Evolutionary conservation across 2,888 invertebrate genomes (phyloP).

Genomic region (Limnephilus marmoratus): DNA sequence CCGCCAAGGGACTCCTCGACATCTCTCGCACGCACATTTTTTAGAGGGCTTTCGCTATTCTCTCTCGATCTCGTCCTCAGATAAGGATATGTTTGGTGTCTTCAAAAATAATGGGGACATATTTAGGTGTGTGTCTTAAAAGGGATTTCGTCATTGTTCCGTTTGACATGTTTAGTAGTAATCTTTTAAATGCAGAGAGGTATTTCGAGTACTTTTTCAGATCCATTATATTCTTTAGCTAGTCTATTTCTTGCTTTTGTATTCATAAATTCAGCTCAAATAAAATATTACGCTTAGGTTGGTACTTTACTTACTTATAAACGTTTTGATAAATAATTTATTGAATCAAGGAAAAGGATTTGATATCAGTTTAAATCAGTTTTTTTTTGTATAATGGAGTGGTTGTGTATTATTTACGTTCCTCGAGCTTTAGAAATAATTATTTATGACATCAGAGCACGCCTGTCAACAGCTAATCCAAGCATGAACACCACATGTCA

Average conservation of each 20-base stretch:
- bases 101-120: slow-evolving; percentile 64
- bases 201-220: slow-evolving; percentile 47
- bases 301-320: no score
- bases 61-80: slow-evolving; percentile 49
- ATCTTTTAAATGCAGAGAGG: slow-evolving; percentile 58
- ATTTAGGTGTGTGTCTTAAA: slow-evolving; percentile 63
- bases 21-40: slow-evolving; percentile 45
- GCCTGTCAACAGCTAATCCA: slow-evolving; percentile 2
- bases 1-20: slow-evolving; percentile 30
- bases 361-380: not conserved
- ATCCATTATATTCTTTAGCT: slow-evolving; percentile 7
- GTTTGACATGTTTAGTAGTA: slow-evolving; percentile 61
- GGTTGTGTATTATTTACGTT: not conserved
- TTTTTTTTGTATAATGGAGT: not conserved
- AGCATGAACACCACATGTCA: not conserved
- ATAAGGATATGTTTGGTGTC: slow-evolving; percentile 59
- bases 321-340: not conserved
- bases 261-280: slow-evolving; percentile 3
- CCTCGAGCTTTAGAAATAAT: not conserved
- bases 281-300: not conserved
- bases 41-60: slow-evolving; percentile 55
- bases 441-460: not conserved
- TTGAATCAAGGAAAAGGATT: not conserved
- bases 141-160: slow-evolving; percentile 59
- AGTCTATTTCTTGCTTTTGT: slow-evolving; percentile 34